These are phyloP conservation scores for Augiades crinisus DNA, from an alignment of 2,888 invertebrate genomes.

Conservation along the genomic window DNA sequence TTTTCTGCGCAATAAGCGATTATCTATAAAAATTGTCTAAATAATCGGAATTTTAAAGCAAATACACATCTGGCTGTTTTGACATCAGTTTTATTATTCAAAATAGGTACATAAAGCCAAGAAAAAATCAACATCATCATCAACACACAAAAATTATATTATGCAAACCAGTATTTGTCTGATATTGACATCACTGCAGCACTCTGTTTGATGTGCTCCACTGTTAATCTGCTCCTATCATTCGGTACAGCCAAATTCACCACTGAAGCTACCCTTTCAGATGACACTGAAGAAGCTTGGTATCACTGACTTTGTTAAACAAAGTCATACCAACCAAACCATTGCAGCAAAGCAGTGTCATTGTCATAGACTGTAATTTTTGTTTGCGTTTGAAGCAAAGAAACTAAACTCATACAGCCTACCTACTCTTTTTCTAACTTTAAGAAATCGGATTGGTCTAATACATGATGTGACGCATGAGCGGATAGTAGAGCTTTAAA, in stretches of 20 bases:
- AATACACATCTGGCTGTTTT: constrained; percentile 28
- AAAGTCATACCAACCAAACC: no score
- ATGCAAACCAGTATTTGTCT: constrained; percentile 43
- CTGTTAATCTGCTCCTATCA: constrained; percentile 39
- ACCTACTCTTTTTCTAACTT: not conserved
- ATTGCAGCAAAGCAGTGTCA: no score
- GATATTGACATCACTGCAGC: constrained; percentile 36
- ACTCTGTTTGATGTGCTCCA: constrained; percentile 38
- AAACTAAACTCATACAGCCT: not conserved
- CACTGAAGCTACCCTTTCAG: constrained; percentile 30
- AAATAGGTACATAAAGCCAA: constrained; percentile 19
- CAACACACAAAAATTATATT: constrained; percentile 14
- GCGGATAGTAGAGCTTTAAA: constrained; percentile 1
- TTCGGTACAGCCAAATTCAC: constrained; percentile 37
- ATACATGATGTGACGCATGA: constrained; percentile 2
- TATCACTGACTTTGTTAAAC: no score
- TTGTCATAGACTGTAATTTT: not conserved
- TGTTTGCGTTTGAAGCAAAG: not conserved
- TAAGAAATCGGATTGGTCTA: not conserved
- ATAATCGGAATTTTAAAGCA: constrained; percentile 29
- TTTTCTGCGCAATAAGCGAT: not conserved
- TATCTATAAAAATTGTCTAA: constrained; percentile 29
- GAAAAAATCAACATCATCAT: constrained; percentile 14
- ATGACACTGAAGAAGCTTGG: constrained; percentile 33
- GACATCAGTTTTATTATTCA: constrained; percentile 27